phyloP scores from a whole-genome alignment of 1,140 invertebrate genomes.

The Drosophila parabipectinata region DNA sequence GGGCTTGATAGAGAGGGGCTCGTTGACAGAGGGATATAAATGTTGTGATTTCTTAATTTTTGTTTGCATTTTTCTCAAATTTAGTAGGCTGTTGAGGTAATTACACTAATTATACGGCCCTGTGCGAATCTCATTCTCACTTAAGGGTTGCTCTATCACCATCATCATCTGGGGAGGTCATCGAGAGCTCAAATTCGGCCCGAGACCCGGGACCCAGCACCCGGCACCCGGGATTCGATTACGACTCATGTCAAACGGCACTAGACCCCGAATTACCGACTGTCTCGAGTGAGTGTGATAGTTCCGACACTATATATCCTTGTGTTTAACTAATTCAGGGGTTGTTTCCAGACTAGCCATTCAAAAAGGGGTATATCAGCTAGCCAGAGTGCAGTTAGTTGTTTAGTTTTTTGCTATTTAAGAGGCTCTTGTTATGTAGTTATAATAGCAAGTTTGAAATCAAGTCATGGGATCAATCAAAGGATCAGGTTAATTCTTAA shows the following conservation, averaged over 20 bases:
- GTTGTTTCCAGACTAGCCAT: not conserved
- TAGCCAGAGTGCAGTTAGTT: not conserved
- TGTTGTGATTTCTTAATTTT: slow-evolving; percentile 84
- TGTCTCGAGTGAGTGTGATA: slow-evolving; percentile 32
- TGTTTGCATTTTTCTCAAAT: slow-evolving; percentile 83
- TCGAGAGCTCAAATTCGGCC: slow-evolving; percentile 17
- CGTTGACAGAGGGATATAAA: slow-evolving; percentile 81
- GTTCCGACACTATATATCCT: slow-evolving; percentile 4
- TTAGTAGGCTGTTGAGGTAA: slow-evolving; percentile 82
- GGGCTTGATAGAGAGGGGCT: slow-evolving; percentile 24
- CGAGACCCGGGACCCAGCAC: not conserved
- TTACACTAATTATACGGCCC: slow-evolving; percentile 78
- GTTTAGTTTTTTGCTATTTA: not conserved
- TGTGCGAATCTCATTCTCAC: slow-evolving; percentile 14
- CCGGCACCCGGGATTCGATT: slow-evolving; percentile 32
- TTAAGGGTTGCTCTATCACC: slow-evolving; percentile 56
- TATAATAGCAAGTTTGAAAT: no score
- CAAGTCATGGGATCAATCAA: no score
- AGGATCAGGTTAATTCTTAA: no score
- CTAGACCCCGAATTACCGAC: slow-evolving; percentile 24
- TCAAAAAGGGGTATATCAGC: not conserved
- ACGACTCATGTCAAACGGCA: slow-evolving; percentile 56
- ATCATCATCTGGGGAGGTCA: slow-evolving; percentile 36
- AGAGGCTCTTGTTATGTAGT: not conserved
- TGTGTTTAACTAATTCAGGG: not conserved